Evolutionary conservation across 2,113 vertebrate species (phyloP).

Genomic region (Sebastes fasciatus): DNA sequence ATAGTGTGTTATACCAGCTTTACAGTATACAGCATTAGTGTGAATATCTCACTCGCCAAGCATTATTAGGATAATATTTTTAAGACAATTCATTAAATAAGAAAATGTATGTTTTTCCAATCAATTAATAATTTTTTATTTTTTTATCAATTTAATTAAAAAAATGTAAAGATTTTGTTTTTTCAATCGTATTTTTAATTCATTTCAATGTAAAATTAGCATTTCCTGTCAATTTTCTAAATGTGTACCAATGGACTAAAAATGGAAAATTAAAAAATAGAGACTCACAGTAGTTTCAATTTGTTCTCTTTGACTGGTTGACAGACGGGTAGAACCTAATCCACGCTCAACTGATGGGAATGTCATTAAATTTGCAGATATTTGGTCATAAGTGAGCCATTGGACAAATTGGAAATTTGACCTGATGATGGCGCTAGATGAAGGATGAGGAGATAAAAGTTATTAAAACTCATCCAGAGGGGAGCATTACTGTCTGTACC

Average conservation of each 20-base stretch:
- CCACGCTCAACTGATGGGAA: not conserved
- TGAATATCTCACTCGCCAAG: not conserved
- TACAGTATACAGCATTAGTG: not conserved
- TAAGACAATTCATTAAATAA: not conserved
- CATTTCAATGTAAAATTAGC: not conserved
- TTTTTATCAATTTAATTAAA: not conserved
- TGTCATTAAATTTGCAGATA: not conserved
- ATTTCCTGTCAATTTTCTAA: not conserved
- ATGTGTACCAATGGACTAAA: not conserved
- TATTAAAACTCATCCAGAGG: not conserved
- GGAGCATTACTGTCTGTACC: not conserved
- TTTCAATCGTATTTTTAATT: not conserved
- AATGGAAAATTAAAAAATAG: too few species aligned
- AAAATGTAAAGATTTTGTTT: not conserved
- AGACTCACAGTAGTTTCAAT: not conserved
- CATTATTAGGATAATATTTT: too few species aligned
- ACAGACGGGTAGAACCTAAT: not conserved
- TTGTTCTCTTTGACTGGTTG: not conserved
- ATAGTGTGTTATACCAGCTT: not conserved
- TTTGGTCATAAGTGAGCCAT: not conserved
- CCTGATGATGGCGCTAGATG: not conserved
- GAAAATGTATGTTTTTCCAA: not conserved
- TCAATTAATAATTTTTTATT: too few species aligned
- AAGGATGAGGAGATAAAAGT: not conserved
- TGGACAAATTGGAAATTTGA: not conserved